phyloP scores from a whole-genome alignment of 1,140 invertebrate species.

The Notospermus geniculatus region DNA sequence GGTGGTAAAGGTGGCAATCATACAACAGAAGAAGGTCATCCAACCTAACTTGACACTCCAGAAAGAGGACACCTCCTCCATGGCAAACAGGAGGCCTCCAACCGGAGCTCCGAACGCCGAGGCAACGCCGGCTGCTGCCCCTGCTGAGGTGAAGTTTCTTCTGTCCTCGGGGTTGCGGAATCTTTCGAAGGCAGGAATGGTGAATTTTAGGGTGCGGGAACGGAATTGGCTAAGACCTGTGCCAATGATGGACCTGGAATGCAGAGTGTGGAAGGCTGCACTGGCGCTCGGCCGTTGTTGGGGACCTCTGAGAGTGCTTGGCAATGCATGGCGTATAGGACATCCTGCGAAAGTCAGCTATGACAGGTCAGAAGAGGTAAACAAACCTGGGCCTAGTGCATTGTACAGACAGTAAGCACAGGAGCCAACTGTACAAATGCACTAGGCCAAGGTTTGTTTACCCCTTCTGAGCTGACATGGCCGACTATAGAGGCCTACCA shows the following conservation, averaged over 20 bases:
- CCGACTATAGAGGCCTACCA: too few species aligned
- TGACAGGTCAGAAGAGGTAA: too few species aligned
- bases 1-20: conserved; percentile 38
- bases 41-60: conserved; percentile 39
- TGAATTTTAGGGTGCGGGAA: conserved; percentile 27
- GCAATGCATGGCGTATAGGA: too few species aligned
- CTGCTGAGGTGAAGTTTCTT: conserved; percentile 92
- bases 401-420: too few species aligned
- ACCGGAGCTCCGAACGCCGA: conserved; percentile 94
- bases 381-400: too few species aligned
- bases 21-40: conserved; percentile 45
- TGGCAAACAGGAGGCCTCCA: conserved; percentile 89
- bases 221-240: conserved; percentile 38
- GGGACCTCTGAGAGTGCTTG: too few species aligned
- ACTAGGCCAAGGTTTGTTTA: too few species aligned
- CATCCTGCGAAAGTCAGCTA: too few species aligned
- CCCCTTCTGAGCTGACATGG: too few species aligned
- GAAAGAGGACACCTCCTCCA: conserved; percentile 72
- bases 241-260: conserved; percentile 29
- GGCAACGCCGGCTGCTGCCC: conserved; percentile 88
- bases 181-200: conserved; percentile 30
- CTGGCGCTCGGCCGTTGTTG: too few species aligned
- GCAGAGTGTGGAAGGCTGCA: too few species aligned
- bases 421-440: too few species aligned
- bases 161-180: conserved; percentile 55